Percentiles rank a stretch among this genome's conserved stretches.
phyloP scores from a whole-genome alignment of 2,113 vertebrate genomes.

The Platycercus adscitus region DNA sequence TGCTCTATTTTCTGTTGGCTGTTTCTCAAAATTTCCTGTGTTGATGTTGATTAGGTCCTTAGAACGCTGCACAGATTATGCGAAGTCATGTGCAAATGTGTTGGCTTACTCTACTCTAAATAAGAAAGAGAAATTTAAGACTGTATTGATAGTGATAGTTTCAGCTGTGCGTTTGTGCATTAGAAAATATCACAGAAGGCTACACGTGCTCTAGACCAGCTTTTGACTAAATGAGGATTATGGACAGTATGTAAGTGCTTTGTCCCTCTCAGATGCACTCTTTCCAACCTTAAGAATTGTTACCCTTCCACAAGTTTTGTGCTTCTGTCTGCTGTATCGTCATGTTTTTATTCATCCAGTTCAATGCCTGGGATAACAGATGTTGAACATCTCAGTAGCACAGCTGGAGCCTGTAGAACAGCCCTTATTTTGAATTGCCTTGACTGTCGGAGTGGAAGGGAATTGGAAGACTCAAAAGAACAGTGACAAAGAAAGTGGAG shows the following conservation, averaged over 20 bases:
- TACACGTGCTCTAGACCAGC: not conserved
- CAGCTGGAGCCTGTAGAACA: not conserved
- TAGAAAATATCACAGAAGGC: not conserved
- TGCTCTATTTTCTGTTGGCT: not conserved
- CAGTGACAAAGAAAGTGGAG: not conserved
- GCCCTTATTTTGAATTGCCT: not conserved
- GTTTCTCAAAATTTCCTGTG: not conserved
- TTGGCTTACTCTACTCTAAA: not conserved
- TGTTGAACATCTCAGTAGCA: not conserved
- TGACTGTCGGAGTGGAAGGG: not conserved
- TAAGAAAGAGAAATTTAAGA: not conserved
- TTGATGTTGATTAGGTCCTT: not conserved
- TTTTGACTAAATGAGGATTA: not conserved
- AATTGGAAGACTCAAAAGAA: not conserved
- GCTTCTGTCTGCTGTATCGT: not conserved
- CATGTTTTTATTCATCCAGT: not conserved
- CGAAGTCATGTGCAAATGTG: not conserved
- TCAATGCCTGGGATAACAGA: not conserved
- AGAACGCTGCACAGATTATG: not conserved
- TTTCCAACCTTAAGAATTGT: not conserved
- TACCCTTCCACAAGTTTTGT: not conserved
- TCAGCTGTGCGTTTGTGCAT: not conserved
- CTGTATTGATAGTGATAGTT: not conserved
- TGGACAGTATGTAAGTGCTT: not conserved
- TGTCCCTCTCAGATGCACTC: not conserved